Evolutionary conservation across 2,113 vertebrate species (phyloP).

Genomic region (Heterochromis multidens): DNA sequence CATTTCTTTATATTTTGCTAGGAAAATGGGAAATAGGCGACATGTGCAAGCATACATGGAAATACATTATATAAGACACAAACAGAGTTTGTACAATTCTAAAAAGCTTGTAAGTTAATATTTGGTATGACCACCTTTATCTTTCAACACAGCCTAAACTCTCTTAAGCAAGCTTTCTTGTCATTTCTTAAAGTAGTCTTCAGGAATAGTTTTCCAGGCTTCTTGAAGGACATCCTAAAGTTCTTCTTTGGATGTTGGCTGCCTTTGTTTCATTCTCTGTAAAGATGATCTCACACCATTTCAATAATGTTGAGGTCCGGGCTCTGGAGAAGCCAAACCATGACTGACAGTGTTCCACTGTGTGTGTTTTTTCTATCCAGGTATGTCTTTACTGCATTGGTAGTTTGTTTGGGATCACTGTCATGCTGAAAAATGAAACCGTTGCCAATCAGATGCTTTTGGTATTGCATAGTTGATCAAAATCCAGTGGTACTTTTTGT

Average conservation of each 20-base stretch:
- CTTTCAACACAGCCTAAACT: too few relatives aligned
- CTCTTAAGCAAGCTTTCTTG: rapidly evolving
- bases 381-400: background rate
- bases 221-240: background rate
- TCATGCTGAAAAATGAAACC: background rate
- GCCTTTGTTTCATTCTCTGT: background rate
- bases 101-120: background rate
- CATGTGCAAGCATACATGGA: too few relatives aligned
- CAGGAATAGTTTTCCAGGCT: background rate
- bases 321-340: background rate
- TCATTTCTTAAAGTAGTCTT: background rate
- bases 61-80: too few relatives aligned
- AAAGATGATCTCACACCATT: background rate
- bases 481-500: background rate
- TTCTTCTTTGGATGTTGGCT: background rate
- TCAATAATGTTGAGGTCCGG: background rate
- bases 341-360: background rate
- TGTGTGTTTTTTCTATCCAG: background rate
- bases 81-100: background rate
- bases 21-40: too few relatives aligned
- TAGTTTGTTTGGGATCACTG: background rate
- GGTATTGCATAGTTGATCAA: background rate
- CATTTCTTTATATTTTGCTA: too few relatives aligned
- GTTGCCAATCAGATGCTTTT: background rate
- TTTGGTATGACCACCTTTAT: too few relatives aligned